These are phyloP conservation scores for Adrianichthys oophorus DNA, from an alignment of 2,797 vertebrate species.

Conservation along the genomic window DNA sequence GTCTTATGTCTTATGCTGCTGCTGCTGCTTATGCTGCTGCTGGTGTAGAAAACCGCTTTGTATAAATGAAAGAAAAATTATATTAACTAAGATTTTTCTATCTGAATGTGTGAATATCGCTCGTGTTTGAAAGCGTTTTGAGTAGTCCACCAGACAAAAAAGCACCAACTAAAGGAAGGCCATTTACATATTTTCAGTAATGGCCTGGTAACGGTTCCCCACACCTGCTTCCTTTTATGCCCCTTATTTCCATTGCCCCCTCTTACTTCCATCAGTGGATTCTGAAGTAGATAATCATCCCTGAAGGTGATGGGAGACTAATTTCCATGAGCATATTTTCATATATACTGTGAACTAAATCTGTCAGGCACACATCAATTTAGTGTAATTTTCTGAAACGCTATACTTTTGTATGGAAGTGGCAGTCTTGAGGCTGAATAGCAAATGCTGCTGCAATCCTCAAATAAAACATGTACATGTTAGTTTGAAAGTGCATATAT, in stretches of 20 bases:
- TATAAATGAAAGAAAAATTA: too few relatives aligned
- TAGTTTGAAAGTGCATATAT: conserved; percentile 21
- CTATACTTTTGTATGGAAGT: conserved; percentile 64
- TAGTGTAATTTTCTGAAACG: conserved; percentile 75
- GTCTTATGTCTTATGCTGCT: too few relatives aligned
- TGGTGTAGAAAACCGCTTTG: too few relatives aligned
- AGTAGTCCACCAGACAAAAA: too few relatives aligned
- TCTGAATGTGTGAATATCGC: too few relatives aligned
- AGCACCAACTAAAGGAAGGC: background rate
- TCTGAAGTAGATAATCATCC: conserved; percentile 62
- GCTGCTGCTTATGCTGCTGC: too few relatives aligned
- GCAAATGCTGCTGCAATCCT: conserved; percentile 42
- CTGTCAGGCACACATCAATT: conserved; percentile 68
- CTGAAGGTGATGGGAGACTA: conserved; percentile 62
- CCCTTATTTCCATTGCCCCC: conserved; percentile 39
- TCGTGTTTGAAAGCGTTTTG: too few relatives aligned
- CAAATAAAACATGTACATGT: conserved; percentile 44
- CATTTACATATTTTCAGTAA: background rate
- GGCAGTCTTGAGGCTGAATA: conserved; percentile 44
- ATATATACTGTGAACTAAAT: conserved; percentile 41
- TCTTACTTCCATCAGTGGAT: conserved; percentile 31
- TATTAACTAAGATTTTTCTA: too few relatives aligned
- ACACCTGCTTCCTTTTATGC: conserved; percentile 53
- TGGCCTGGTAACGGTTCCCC: conserved; percentile 15
- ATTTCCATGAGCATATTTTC: conserved; percentile 66